A percentile compares a stretch with the other conserved stretches of the same genome.
Evolutionary conservation across 1,140 invertebrate genomes (phyloP).

Genomic region (Nasonia vitripennis): DNA sequence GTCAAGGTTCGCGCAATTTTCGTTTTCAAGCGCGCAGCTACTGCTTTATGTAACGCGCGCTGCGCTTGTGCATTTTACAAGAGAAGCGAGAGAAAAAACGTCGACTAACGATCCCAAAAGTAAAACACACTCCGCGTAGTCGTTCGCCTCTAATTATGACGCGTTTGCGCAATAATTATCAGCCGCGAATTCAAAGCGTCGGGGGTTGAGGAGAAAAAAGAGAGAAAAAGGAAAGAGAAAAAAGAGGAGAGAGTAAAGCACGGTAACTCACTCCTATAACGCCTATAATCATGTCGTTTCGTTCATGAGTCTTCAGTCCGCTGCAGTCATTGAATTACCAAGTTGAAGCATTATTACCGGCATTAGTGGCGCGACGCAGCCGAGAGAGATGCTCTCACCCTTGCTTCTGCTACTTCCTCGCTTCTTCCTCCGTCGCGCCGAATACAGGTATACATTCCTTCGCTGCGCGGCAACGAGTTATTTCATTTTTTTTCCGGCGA

Average conservation of each 20-base stretch:
- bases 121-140: too few species aligned
- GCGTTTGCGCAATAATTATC: too few species aligned
- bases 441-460: background rate
- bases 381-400: background rate
- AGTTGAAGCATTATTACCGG: slow-evolving; percentile 49
- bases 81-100: too few species aligned
- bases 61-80: too few species aligned
- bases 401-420: background rate
- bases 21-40: too few species aligned
- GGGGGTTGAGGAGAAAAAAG: background rate
- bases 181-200: too few species aligned
- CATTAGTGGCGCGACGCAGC: slow-evolving; percentile 30
- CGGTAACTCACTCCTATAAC: slow-evolving; percentile 3
- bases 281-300: slow-evolving; percentile 43
- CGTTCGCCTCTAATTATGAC: too few species aligned
- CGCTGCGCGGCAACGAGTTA: background rate
- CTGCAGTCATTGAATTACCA: slow-evolving; percentile 44
- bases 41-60: too few species aligned
- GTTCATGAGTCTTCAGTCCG: slow-evolving; percentile 30
- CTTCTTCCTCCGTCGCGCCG: background rate
- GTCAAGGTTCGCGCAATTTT: too few species aligned
- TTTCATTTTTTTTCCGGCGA: slow-evolving; percentile 58
- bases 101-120: too few species aligned
- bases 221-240: slow-evolving; percentile 11
- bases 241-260: slow-evolving; percentile 36